Conservation (phyloP, 2,888 invertebrate genomes). For the Keiferia lycopersicella region DNA sequence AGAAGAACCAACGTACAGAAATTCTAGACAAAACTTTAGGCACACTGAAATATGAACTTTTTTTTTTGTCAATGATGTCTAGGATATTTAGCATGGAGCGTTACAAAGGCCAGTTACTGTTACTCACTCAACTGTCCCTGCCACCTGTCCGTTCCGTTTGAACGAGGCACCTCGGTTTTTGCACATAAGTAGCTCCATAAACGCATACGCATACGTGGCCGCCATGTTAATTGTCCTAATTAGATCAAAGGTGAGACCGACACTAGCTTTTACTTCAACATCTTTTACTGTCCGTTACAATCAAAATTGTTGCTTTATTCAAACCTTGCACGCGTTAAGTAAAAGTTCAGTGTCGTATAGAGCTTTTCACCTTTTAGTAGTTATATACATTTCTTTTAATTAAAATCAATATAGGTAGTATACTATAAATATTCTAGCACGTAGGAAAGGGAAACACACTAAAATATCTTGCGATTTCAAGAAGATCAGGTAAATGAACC, state of each 20-base stretch:
- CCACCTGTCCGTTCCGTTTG: conserved; percentile 22
- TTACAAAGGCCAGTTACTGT: neutral
- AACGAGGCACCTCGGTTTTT: conserved; percentile 54
- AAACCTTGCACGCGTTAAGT: neutral
- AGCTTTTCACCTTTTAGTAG: neutral
- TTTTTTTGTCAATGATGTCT: no score
- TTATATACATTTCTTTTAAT: no score
- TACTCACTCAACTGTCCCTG: neutral
- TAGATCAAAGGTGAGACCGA: conserved; percentile 70
- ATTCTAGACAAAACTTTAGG: no score
- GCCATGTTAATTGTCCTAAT: conserved; percentile 63
- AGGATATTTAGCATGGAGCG: neutral
- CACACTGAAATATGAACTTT: no score
- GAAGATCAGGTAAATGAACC: neutral
- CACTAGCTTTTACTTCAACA: conserved; percentile 26
- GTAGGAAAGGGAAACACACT: no score
- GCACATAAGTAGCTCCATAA: conserved; percentile 34
- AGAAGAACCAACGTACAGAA: no score
- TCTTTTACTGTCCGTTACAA: conserved; percentile 28
- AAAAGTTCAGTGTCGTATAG: neutral
- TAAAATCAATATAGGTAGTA: no score
- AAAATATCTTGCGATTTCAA: no score
- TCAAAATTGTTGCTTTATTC: conserved; percentile 29
- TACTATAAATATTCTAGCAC: no score
- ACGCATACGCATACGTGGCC: conserved; percentile 57